Base-by-base conservation (phyloP, 2,797 vertebrate genomes). In the Hemibagrus guttatus region DNA sequence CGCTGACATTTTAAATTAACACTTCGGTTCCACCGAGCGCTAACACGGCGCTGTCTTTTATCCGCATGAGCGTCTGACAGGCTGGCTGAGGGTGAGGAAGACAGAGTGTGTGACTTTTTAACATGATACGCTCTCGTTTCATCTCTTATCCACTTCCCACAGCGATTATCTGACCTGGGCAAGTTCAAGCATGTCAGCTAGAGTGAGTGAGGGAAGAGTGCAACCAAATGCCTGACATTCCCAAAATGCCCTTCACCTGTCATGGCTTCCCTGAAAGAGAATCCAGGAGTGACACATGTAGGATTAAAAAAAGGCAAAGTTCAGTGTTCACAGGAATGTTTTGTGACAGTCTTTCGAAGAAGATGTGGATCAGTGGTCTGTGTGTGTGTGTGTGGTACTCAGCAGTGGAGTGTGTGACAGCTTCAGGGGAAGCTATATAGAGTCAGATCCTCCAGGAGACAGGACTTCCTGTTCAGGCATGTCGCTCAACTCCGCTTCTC, bases 141-240 rank as follows among this genome's bases (percentile, higher is more conserved):
- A 86, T 84, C 52, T 58, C 66, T 74, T 81, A 58, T 52, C 80
- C 46, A 56, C 72, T 88, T 90, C 90, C 82, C 90, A 91, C 89
- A 90, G 90, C 17, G 89, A 91, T 91, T 87, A 49, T 58, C 87
- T 86, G 63, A 90, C 79, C 56, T 71, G 58, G 54, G 13, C 89
- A 85, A 72, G 90, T 89, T 84, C 84, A 72, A 87, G 72, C 90
- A 91, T 71, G 86, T 87, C 86, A 84, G 52, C 71, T 12, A 72
- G 80, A 74, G 74, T n/a, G 83, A 9, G 6, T 13, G 61, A 83
- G 49, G 46, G 31, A 31, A 49, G 31, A 88, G 66, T 35, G 28
- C n/a, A 81, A 68, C 68, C 82, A 84, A 86, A 56, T 81, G 28
- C 54, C 56, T 17, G 52, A 46, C 46, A 76, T 85, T 89, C 84